Evolutionary conservation across 2,113 vertebrate species (phyloP), one percentile per base, ranked within the genome.

Genomic region (Pycnonotus jocosus): DNA sequence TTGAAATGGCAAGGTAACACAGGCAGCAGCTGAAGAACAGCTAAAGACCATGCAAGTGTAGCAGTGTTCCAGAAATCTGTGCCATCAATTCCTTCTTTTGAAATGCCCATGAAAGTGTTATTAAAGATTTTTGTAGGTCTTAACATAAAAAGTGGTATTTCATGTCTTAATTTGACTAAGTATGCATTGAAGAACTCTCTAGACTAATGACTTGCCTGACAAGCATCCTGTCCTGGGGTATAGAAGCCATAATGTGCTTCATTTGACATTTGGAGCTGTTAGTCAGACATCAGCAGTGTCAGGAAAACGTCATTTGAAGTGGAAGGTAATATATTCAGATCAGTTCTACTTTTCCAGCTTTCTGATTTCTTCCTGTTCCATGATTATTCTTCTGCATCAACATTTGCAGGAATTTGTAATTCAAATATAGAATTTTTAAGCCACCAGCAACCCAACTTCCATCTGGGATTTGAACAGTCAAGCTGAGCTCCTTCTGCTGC

Each of bases 401-500:
- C 88, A 83, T 84, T 96, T 94, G 77, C 80, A 83, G 80, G 92
- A 90, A 94, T 96, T 94, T 96, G 70, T 95, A 96, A 96, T 88
- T 97, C 92, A 95, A 96, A 94, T 97, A 95, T 47, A 92, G 92
- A 92, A 73, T 93, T 94, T 90, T 81, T 90, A 61, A 83, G 71
- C 13, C 81, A 81, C 72, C 83, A 81, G 56, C 76, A 93, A 77
- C 62, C 78, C 58, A 73, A 81, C 47, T 86, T 93, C 94, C 94
- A 94, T 97, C 91, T 97, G 95, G 88, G 60, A 88, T 86, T 90
- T 90, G 86, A 92, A 92, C 68, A 94, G 62, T 82, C 95, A 96
- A 96, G 90, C 95, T 88, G 95, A 92, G 95, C 86, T 92, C 91
- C 96, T 95, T 94, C 93, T 97, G 94, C 82, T 81, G 44, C 64